Conservation (phyloP, 2,113 vertebrate genomes). For the Lepus timidus region DNA sequence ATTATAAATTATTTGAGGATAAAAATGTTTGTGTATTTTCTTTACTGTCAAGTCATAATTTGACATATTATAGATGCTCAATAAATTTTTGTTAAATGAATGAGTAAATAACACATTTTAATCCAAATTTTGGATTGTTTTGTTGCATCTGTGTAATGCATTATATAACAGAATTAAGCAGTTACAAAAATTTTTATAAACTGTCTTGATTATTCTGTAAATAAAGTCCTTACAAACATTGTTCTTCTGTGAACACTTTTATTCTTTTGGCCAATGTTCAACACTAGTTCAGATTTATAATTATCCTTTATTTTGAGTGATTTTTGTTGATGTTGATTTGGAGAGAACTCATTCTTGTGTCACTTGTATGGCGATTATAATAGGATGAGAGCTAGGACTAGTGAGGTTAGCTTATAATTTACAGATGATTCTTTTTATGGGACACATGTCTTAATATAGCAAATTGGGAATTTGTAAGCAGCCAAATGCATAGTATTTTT, state of each 20-base stretch:
- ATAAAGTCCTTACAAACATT: neutral
- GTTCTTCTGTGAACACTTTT: neutral
- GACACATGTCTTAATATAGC: neutral
- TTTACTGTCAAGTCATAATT: neutral
- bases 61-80: neutral
- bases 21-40: neutral
- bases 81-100: neutral
- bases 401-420: neutral
- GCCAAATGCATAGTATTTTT: neutral
- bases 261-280: neutral
- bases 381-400: neutral
- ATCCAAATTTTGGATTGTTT: neutral
- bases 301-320: neutral
- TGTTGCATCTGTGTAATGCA: neutral
- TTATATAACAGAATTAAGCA: neutral
- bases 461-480: neutral
- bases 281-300: neutral
- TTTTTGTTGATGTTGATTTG: conserved; percentile 8
- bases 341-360: neutral
- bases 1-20: neutral
- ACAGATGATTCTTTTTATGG: neutral
- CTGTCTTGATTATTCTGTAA: neutral
- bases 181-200: neutral
- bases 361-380: neutral
- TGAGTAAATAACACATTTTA: neutral